Evolutionary conservation across 2,888 invertebrate genomes (phyloP).

Genomic region (Chrysolina oricalcia): DNA sequence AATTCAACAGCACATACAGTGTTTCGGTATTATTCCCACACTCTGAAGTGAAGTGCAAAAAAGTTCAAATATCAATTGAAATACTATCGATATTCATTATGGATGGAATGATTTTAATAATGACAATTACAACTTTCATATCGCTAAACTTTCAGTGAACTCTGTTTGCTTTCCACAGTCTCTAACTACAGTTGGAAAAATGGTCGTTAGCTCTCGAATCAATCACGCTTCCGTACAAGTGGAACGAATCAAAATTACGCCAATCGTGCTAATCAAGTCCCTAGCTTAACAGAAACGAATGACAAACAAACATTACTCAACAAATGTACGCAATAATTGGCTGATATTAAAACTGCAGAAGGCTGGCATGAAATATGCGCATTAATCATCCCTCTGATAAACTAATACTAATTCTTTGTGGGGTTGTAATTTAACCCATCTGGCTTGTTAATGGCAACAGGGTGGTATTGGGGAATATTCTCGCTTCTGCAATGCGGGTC

Average conservation of each 20-base stretch:
- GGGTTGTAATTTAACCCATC: slow-evolving; percentile 49
- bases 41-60: too few species aligned
- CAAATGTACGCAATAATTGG: slow-evolving; percentile 32
- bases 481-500: too few species aligned
- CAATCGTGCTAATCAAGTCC: slow-evolving; percentile 10
- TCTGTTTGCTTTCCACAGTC: too few species aligned
- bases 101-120: too few species aligned
- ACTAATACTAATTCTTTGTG: slow-evolving; percentile 52
- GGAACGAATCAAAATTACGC: slow-evolving; percentile 17
- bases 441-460: slow-evolving; percentile 30
- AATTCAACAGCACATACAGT: too few species aligned
- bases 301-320: slow-evolving; percentile 27
- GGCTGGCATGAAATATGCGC: slow-evolving; percentile 37
- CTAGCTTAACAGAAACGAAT: slow-evolving; percentile 28
- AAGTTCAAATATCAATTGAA: too few species aligned
- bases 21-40: too few species aligned
- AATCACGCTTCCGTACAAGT: neutral
- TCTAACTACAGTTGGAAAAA: neutral
- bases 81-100: too few species aligned
- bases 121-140: too few species aligned
- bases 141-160: too few species aligned
- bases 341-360: slow-evolving; percentile 34
- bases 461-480: neutral
- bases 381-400: slow-evolving; percentile 54
- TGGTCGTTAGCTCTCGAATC: neutral